Evolutionary conservation across 2,113 vertebrate genomes (phyloP).

Genomic region (Natator depressus): DNA sequence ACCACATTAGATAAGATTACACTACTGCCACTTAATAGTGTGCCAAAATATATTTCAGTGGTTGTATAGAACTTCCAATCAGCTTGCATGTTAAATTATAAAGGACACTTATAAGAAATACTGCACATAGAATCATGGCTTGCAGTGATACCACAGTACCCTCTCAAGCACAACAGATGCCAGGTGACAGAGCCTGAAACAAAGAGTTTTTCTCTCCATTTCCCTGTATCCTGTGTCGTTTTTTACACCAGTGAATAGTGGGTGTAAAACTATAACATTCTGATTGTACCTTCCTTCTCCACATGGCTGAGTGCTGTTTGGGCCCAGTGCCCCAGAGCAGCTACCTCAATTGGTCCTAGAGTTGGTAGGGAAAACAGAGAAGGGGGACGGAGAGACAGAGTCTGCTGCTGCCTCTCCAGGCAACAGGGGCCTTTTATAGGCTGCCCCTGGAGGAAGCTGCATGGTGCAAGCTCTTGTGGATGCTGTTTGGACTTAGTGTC

Average conservation of each 20-base stretch:
- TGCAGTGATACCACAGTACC: rapidly evolving
- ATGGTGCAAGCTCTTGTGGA: background rate
- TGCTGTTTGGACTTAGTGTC: background rate
- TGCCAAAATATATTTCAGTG: background rate
- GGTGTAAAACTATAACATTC: background rate
- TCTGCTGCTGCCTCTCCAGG: background rate
- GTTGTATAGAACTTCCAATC: background rate
- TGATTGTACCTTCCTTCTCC: background rate
- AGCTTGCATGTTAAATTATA: background rate
- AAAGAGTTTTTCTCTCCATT: background rate
- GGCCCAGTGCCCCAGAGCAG: background rate
- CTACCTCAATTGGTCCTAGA: background rate
- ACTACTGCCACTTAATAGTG: background rate
- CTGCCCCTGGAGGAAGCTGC: background rate
- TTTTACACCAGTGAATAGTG: background rate
- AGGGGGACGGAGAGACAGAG: background rate
- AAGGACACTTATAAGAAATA: background rate
- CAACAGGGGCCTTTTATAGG: background rate
- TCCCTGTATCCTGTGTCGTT: background rate
- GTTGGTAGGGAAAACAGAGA: background rate
- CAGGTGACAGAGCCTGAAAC: background rate
- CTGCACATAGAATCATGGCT: background rate
- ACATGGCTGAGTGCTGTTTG: background rate
- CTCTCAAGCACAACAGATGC: background rate
- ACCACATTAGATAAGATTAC: background rate